Evolutionary conservation across 2,113 vertebrate species (phyloP).

Genomic region (Passer domesticus): DNA sequence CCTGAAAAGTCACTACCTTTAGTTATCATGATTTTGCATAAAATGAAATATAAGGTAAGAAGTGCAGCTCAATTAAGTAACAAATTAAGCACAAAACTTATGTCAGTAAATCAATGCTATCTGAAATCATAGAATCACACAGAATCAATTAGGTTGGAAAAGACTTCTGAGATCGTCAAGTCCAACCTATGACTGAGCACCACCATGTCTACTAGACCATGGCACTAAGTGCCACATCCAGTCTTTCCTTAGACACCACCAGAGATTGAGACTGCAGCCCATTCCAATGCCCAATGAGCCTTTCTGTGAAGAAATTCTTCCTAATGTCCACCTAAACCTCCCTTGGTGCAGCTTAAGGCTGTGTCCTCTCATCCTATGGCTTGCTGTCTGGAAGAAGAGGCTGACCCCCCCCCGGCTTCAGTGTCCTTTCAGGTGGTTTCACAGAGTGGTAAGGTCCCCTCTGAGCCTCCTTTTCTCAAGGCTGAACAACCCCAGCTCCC

Average conservation of each 20-base stretch:
- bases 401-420: rapidly evolving
- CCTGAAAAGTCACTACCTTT: background rate
- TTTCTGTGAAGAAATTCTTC: background rate
- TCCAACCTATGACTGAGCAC: background rate
- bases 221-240: background rate
- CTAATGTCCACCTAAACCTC: background rate
- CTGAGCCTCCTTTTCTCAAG: background rate
- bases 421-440: background rate
- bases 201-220: background rate
- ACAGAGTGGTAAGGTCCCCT: background rate
- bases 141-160: background rate
- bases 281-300: background rate
- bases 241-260: background rate
- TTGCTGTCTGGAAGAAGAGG: background rate
- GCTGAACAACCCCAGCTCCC: background rate
- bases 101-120: background rate
- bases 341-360: background rate
- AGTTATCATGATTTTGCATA: background rate
- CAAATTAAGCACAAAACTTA: background rate
- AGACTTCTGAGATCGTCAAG: rapidly evolving
- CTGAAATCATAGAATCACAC: background rate
- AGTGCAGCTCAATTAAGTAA: background rate
- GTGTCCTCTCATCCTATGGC: background rate
- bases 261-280: background rate
- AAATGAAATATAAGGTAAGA: background rate